Base-by-base conservation (phyloP, 2,888 invertebrate species). In the Epinotia bilunana region DNA sequence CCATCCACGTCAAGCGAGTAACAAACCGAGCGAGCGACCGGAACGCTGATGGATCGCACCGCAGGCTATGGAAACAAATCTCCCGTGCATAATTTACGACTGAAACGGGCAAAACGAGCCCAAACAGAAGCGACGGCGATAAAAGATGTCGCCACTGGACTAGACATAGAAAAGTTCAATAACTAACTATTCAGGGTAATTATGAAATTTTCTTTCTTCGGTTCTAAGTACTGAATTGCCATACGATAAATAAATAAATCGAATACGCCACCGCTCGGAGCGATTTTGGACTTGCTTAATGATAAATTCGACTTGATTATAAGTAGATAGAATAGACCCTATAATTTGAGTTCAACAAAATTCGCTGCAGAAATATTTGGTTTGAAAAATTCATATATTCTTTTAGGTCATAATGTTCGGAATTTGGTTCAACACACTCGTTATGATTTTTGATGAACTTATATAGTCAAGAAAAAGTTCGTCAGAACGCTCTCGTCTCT, bases 21-120 rank as follows among this genome's bases (percentile, higher is more conserved):
- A 86, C 90, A 91, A 90, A 89, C 87, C 89, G 86, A 85, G 86
- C 86, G n/a, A 53, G 89, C 91, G 90, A 33, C 33, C 89, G 86
- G 87, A 89, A 90, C 88, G 85, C 88, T 93, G 93, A 93, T 92
- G 89, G 88, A 93, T 93, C 86, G 90, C 90, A 84, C 92, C 92
- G 87, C 92, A 90, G 88, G 90, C 92, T 92, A 91, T 93, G 91
- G 92, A 91, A 91, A 92, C 93, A 93, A 93, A 92, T 93, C 92
- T 92, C 90, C 88, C 88, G 82, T 89, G 86, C 89, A 93, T 92
- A 92, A 93, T 91, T 94, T 91, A 93, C 90, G 87, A 89, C 86
- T 83, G 89, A 90, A 90, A 90, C 90, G 53, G n/a, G 53, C 3
- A 89, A 90, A 89, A 89, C 87, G 87, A 86, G 88, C 89, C 87